Conservation (phyloP, 2,113 vertebrate species). For the Tetrao urogallus region DNA sequence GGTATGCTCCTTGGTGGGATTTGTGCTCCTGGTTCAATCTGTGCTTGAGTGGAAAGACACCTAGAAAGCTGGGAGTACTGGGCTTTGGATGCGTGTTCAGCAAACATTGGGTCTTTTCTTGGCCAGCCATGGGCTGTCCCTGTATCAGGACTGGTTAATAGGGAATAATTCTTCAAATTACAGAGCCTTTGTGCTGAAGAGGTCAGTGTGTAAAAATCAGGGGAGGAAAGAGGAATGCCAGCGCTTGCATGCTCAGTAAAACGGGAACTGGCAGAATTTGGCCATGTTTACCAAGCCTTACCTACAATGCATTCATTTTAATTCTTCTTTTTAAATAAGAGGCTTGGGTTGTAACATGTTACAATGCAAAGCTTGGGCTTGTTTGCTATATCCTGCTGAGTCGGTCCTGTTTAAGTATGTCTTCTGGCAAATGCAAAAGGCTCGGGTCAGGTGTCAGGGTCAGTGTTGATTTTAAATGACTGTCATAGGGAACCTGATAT, state of each 20-base stretch:
- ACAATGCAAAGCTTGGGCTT: not conserved
- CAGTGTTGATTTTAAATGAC: constrained; percentile 36
- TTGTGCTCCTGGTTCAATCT: not conserved
- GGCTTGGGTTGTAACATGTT: not conserved
- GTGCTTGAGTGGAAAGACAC: not conserved
- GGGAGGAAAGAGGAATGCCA: not conserved
- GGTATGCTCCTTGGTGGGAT: not conserved
- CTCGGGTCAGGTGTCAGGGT: not conserved
- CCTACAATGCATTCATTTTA: rapidly evolving
- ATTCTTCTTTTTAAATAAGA: not conserved
- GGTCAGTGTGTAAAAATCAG: not conserved
- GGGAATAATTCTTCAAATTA: not conserved
- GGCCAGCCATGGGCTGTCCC: rapidly evolving
- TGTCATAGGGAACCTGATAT: not conserved
- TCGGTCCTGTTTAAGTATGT: not conserved
- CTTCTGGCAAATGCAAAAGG: not conserved
- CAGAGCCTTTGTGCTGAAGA: not conserved
- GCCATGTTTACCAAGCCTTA: not conserved
- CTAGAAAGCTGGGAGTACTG: not conserved
- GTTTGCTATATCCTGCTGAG: not conserved
- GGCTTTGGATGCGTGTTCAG: not conserved
- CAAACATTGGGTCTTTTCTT: not conserved
- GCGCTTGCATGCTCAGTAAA: rapidly evolving
- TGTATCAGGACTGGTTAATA: not conserved
- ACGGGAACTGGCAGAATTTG: not conserved